phyloP scores from a whole-genome alignment of 2,797 vertebrate genomes.

The Notamacropus eugenii region DNA sequence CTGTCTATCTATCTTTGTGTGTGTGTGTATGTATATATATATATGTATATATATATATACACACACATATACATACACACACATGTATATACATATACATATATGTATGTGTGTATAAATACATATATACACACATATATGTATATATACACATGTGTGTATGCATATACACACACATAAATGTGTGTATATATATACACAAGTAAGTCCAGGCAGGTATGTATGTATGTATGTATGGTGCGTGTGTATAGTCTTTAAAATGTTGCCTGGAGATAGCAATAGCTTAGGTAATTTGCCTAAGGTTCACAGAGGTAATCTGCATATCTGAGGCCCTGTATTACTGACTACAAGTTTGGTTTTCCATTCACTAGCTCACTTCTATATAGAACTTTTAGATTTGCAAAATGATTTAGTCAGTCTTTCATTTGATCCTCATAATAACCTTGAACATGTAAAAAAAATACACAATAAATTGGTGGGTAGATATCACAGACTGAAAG shows the following conservation, averaged over 20 bases:
- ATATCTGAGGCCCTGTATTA: background rate
- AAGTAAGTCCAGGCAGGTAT: background rate
- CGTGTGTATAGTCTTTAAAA: background rate
- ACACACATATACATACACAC: too few relatives aligned
- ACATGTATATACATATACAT: background rate
- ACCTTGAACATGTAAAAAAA: background rate
- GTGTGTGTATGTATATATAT: too few relatives aligned
- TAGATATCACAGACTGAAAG: background rate
- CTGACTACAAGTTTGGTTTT: background rate
- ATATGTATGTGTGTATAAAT: background rate
- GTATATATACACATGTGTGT: accelerated
- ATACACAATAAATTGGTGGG: background rate
- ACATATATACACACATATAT: accelerated
- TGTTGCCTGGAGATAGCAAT: background rate
- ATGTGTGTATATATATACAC: too few relatives aligned
- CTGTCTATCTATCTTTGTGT: too few relatives aligned
- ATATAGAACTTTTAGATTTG: background rate
- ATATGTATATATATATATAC: too few relatives aligned
- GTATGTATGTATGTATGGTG: too few relatives aligned
- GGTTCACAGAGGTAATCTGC: background rate
- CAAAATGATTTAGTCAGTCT: background rate
- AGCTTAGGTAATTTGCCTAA: background rate
- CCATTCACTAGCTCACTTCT: background rate
- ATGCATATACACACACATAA: accelerated
- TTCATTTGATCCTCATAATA: background rate